Base-by-base conservation (phyloP, 2,888 invertebrate genomes). In the Xestia rhomboidea region DNA sequence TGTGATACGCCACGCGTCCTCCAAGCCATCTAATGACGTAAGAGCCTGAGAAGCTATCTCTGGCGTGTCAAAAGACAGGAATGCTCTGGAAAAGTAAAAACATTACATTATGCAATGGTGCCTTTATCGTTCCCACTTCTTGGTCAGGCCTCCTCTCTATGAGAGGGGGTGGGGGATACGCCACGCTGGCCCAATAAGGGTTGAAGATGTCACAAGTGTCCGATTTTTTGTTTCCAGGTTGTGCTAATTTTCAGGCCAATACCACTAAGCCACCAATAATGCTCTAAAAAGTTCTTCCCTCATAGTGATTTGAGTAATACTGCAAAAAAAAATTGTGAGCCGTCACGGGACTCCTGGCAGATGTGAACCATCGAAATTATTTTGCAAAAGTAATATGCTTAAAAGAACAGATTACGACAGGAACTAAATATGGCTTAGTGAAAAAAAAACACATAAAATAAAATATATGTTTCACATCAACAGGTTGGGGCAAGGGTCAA, bases 31-130 rank as follows among this genome's bases (percentile, higher is more conserved):
- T 44, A 97, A 89, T 54, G 99, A 98, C 51, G 97, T 97, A 85
- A 99, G 98, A 0, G 99, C 99, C 83, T 98, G 97, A 76, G 98
- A 98, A 5, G 99, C 98, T 68, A 98, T 97, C 87, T 99, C 99
- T 24, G 98, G 97, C 88, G 98, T 98, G 83, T 99, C 99, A 95
- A 99, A 99, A 5, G 99, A 99, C 27, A 99, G 97, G 96, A 99
- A 99, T 15, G 99, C 99, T 88, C 99, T 99, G 95, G 76, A 97
- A 92, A n/a, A 81, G 74, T n/a, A 66, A 30, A n/a, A 6, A 66
- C 34, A 30, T 11, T n/a, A 8, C 21, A 34, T 71, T 34, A 27
- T n/a, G n/a, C 38, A 64, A 64, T 30, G 8, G 1, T 62, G 62
- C 21, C 62, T 34, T 62, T 34, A 21, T 27, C 30, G 21, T 62